Conservation (phyloP, 1,140 invertebrate species). For the Hetaerina americana region DNA sequence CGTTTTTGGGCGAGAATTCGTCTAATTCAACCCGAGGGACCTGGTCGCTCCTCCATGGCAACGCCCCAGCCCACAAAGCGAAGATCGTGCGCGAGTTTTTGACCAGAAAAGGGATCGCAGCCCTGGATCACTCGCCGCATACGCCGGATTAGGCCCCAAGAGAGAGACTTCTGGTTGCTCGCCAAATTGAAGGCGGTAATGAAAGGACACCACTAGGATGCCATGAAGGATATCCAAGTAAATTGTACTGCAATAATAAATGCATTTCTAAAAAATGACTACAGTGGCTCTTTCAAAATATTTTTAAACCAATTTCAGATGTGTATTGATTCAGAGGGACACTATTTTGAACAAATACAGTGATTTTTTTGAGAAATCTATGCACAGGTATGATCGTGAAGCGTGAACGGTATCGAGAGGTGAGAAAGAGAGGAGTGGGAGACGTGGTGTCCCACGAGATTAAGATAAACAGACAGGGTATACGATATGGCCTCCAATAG, state of each 20-base stretch:
- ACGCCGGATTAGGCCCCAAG: not conserved
- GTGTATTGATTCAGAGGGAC: not conserved
- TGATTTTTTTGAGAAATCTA: not conserved
- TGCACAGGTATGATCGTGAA: too few species aligned
- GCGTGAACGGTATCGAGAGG: too few species aligned
- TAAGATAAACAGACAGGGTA: too few species aligned
- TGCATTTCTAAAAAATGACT: not conserved
- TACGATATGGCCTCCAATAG: too few species aligned
- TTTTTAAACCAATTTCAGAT: not conserved
- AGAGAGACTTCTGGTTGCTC: not conserved
- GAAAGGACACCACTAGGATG: not conserved
- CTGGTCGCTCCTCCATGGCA: not conserved
- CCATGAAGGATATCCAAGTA: not conserved
- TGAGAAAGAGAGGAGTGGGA: too few species aligned
- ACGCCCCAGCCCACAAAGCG: not conserved
- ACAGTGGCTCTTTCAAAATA: not conserved
- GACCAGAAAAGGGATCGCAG: not conserved
- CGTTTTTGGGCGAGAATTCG: not conserved
- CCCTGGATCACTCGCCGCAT: not conserved
- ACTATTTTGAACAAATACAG: not conserved
- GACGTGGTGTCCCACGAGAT: too few species aligned
- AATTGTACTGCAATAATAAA: not conserved
- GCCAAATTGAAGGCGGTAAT: not conserved
- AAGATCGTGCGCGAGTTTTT: not conserved
- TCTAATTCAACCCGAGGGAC: not conserved